Percentiles rank a stretch among this genome's conserved stretches.
phyloP scores from a whole-genome alignment of 2,888 invertebrate species.

The Itoplectis maculator region DNA sequence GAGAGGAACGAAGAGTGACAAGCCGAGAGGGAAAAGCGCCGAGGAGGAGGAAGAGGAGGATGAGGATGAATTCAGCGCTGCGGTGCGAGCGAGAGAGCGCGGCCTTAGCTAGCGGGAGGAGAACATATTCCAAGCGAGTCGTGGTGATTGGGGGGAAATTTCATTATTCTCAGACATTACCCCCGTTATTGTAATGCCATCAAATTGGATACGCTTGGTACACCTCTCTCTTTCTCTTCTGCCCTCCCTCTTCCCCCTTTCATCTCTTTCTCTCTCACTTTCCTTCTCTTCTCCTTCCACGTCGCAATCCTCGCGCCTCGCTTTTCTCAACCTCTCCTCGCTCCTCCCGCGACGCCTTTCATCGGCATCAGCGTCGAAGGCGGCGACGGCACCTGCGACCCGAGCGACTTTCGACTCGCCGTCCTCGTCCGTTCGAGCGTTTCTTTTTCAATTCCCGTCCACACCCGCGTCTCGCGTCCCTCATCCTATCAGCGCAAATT shows the following conservation, averaged over 20 bases:
- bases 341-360: constrained; percentile 41
- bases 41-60: constrained; percentile 32
- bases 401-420: constrained; percentile 52
- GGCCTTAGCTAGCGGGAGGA: constrained; percentile 51
- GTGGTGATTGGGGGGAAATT: constrained; percentile 83
- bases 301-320: constrained; percentile 45
- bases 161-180: constrained; percentile 84
- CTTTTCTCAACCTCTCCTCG: constrained; percentile 42
- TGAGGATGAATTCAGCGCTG: constrained; percentile 38
- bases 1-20: constrained; percentile 61
- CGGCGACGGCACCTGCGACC: constrained; percentile 9
- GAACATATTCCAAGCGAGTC: constrained; percentile 81
- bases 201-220: constrained; percentile 83
- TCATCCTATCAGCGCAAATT: constrained; percentile 53
- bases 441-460: constrained; percentile 49
- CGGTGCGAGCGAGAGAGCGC: constrained; percentile 39
- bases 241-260: not conserved
- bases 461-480: constrained; percentile 43
- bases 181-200: constrained; percentile 84
- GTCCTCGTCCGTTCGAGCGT: constrained; percentile 32
- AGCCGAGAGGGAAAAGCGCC: constrained; percentile 52
- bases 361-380: constrained; percentile 33
- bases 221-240: constrained; percentile 63
- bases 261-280: constrained; percentile 48
- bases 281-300: constrained; percentile 25